Evolutionary conservation across 2,888 invertebrate species (phyloP).

Genomic region (Teinopalpus imperialis): DNA sequence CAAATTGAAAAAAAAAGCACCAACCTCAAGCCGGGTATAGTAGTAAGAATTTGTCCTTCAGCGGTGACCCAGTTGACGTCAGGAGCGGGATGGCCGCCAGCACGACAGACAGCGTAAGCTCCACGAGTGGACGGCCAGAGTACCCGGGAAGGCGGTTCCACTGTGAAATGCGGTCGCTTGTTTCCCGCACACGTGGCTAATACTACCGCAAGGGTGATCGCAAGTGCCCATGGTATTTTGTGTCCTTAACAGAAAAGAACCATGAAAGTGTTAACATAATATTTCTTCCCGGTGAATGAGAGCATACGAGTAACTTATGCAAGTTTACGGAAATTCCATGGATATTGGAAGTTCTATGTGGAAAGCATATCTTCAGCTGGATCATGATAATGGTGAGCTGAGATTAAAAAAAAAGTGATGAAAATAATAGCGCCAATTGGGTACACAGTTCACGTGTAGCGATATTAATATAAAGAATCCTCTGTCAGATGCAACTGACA

Average conservation of each 20-base stretch:
- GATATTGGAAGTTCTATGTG: no score
- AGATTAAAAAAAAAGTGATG: no score
- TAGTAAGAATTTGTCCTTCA: constrained; percentile 70
- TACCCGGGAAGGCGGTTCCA: constrained; percentile 67
- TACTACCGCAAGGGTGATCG: constrained; percentile 46
- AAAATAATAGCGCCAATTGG: no score
- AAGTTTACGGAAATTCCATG: no score
- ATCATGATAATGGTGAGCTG: no score
- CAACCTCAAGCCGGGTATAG: constrained; percentile 72
- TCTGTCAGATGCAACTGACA: no score
- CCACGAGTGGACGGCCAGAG: constrained; percentile 73
- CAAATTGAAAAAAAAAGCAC: constrained; percentile 5
- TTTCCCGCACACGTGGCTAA: constrained; percentile 49
- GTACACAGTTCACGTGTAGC: no score
- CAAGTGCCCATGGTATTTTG: constrained; percentile 42
- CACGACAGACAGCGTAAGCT: constrained; percentile 65
- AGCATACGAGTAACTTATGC: no score
- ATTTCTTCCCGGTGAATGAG: no score
- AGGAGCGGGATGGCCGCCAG: constrained; percentile 64
- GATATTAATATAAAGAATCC: no score
- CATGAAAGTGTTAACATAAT: no score
- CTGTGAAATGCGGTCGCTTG: constrained; percentile 67
- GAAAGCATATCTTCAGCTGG: no score
- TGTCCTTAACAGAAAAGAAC: constrained; percentile 36
- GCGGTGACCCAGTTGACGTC: constrained; percentile 72